Conservation (phyloP, 2,888 invertebrate genomes). For the Thyatira batis region DNA sequence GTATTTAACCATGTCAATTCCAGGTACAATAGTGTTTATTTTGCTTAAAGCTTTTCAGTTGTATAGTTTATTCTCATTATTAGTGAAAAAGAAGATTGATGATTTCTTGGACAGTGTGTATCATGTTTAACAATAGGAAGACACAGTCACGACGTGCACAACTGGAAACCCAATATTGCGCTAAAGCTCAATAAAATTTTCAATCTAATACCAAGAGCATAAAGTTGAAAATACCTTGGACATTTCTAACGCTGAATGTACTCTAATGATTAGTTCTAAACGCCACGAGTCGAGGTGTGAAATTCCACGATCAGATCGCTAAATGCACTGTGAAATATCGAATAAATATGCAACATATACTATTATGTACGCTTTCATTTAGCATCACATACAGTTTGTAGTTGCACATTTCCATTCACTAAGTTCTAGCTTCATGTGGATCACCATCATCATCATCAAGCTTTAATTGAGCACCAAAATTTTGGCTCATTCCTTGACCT, state of each 20-base stretch:
- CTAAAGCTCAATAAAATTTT: background rate
- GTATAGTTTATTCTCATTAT: background rate
- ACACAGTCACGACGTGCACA: conserved; percentile 31
- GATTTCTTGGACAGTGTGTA: conserved; percentile 22
- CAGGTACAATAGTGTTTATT: no score
- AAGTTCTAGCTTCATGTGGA: no score
- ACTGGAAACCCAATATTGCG: conserved; percentile 16
- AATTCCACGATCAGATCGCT: conserved; percentile 43
- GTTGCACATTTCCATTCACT: no score
- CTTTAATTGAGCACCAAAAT: no score
- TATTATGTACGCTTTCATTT: conserved; percentile 16
- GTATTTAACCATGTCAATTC: no score
- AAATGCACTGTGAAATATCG: conserved; percentile 51
- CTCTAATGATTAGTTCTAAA: conserved; percentile 23
- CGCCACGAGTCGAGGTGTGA: conserved; percentile 39
- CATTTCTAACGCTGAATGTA: conserved; percentile 11
- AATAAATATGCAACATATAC: conserved; percentile 41
- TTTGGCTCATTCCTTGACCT: background rate
- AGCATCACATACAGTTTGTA: background rate
- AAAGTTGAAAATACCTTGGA: background rate
- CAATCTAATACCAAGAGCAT: background rate
- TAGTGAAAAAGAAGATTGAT: background rate
- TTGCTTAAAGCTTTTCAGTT: no score
- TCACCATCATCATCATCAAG: no score
- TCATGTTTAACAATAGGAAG: conserved; percentile 22